Evolutionary conservation across 2,797 vertebrate species (phyloP).

Genomic region (Phataginus tetradactyla): DNA sequence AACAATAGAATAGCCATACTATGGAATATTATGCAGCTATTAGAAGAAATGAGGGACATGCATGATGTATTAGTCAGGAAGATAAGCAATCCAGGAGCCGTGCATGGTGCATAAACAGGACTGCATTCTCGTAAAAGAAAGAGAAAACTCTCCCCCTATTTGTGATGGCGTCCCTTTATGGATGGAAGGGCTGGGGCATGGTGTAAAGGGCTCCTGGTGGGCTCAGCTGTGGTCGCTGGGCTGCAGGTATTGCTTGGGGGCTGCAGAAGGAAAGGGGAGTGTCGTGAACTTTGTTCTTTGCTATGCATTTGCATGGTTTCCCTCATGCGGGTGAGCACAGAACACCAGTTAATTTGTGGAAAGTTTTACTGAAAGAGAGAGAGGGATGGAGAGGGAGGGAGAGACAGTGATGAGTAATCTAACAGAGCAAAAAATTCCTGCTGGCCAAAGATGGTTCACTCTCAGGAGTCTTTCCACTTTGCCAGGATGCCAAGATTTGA

Average conservation of each 20-base stretch:
- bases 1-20: neutral
- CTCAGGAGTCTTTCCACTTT: neutral
- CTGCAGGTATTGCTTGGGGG: fast-evolving
- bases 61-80: fast-evolving
- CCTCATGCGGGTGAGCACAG: neutral
- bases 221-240: neutral
- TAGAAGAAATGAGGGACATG: neutral
- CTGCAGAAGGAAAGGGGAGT: fast-evolving
- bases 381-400: fast-evolving
- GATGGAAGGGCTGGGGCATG: neutral
- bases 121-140: fast-evolving
- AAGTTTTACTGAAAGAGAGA: neutral
- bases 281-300: neutral
- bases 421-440: neutral
- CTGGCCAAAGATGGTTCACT: neutral
- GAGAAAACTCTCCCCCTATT: neutral
- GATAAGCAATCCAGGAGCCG: neutral
- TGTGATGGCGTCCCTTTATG: fast-evolving
- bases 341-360: neutral
- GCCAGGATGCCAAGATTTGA: neutral
- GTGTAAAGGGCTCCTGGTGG: neutral
- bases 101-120: fast-evolving
- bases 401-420: neutral
- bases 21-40: neutral
- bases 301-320: neutral